phyloP scores from a whole-genome alignment of 2,797 vertebrate species.

The Sarcophilus harrisii region DNA sequence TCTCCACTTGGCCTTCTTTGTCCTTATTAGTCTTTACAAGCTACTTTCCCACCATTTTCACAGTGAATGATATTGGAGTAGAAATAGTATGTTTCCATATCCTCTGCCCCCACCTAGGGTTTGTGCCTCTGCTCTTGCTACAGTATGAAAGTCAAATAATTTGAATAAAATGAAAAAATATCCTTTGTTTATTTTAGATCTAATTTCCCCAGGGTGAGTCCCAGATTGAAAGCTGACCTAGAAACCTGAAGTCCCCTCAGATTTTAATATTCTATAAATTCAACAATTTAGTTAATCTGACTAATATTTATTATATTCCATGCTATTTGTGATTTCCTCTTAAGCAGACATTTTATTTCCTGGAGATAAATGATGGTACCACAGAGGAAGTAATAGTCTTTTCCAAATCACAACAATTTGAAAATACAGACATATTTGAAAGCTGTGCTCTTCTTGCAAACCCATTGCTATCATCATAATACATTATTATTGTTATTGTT shows the following conservation, averaged over 20 bases:
- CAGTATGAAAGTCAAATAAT: slow-evolving; percentile 43
- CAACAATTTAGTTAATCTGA: neutral
- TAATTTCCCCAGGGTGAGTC: neutral
- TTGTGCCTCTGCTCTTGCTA: slow-evolving; percentile 60
- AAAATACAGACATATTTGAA: neutral
- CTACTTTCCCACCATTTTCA: slow-evolving; percentile 53
- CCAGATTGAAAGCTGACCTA: slow-evolving; percentile 65
- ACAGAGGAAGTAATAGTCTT: neutral
- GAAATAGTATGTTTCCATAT: neutral
- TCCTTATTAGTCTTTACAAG: slow-evolving; percentile 39
- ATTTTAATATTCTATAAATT: slow-evolving; percentile 43
- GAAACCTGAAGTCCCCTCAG: slow-evolving; percentile 61
- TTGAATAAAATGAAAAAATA: slow-evolving; percentile 60
- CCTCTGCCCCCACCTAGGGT: slow-evolving; percentile 36
- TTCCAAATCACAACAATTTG: neutral
- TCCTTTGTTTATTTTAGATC: slow-evolving; percentile 28
- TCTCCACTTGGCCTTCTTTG: neutral
- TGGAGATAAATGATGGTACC: neutral
- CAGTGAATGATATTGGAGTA: slow-evolving; percentile 21
- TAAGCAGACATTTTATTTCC: neutral
- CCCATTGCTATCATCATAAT: neutral
- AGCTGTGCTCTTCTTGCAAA: neutral
- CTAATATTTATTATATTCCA: neutral
- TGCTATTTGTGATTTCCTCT: neutral
- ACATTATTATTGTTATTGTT: neutral